These are phyloP conservation scores for Acanthisitta chloris DNA, from an alignment of 2,113 vertebrate genomes.

Conservation along the genomic window DNA sequence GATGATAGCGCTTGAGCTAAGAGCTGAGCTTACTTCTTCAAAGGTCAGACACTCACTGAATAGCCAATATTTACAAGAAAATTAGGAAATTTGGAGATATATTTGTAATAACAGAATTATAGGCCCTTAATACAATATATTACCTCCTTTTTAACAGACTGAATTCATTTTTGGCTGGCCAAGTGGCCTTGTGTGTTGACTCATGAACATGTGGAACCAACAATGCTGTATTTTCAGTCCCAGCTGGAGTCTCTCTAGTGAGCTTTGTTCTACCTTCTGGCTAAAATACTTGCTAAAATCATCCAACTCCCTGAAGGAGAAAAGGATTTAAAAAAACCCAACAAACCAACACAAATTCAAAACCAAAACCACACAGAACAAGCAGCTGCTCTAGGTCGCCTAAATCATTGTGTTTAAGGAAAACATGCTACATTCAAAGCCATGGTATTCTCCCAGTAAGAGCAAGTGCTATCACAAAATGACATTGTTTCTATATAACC, in stretches of 20 bases:
- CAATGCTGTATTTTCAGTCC: neutral
- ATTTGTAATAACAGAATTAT: neutral
- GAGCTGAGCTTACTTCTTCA: neutral
- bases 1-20: neutral
- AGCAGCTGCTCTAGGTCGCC: neutral
- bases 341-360: neutral
- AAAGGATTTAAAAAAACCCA: neutral
- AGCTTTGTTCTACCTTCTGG: slow-evolving; percentile 35
- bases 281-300: slow-evolving; percentile 3
- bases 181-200: neutral
- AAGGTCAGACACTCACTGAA: slow-evolving; percentile 8
- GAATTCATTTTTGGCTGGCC: neutral
- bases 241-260: slow-evolving; percentile 31
- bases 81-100: neutral
- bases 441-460: neutral
- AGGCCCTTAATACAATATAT: neutral
- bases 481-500: neutral
- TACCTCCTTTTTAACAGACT: neutral
- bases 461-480: neutral
- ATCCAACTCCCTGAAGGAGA: slow-evolving; percentile 31
- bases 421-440: neutral
- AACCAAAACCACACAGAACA: neutral
- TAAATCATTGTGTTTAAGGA: neutral
- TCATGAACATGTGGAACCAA: neutral
- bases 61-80: neutral